Percentiles rank a stretch among this genome's conserved stretches.
Evolutionary conservation across 2,797 vertebrate species (phyloP).

Genomic region (Gymnodraco acuticeps): DNA sequence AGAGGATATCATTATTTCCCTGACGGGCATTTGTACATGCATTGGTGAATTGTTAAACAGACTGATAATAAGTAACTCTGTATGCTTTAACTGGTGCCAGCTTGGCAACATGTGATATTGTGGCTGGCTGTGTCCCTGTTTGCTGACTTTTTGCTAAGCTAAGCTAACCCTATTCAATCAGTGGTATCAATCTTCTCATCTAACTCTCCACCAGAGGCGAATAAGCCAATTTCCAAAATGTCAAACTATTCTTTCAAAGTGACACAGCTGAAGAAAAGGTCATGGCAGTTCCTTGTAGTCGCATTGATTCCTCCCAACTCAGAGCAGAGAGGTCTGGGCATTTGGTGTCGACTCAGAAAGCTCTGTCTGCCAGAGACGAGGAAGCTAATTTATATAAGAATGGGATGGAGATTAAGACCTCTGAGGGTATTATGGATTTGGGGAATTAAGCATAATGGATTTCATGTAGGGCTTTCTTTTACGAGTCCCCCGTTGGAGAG

Average conservation of each 20-base stretch:
- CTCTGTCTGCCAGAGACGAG: constrained; percentile 70
- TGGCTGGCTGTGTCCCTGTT: too few relatives aligned
- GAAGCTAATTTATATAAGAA: constrained; percentile 81
- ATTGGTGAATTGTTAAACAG: not conserved
- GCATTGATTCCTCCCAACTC: constrained; percentile 49
- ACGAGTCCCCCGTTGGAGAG: constrained; percentile 65
- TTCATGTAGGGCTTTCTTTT: constrained; percentile 81
- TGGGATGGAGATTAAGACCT: constrained; percentile 81
- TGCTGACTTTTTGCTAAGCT: constrained; percentile 10
- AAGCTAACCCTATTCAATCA: constrained; percentile 20
- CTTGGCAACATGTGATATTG: not conserved
- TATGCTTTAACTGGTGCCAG: not conserved
- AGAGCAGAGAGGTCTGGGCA: constrained; percentile 64
- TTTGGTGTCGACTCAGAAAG: constrained; percentile 62
- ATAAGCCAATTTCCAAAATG: constrained; percentile 29
- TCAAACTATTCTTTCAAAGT: constrained; percentile 30
- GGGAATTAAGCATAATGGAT: constrained; percentile 84
- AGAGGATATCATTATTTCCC: not conserved
- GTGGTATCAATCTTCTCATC: constrained; percentile 24
- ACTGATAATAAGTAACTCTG: not conserved
- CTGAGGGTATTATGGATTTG: constrained; percentile 82
- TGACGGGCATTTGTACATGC: not conserved
- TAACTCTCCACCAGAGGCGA: constrained; percentile 25
- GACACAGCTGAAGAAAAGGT: constrained; percentile 38
- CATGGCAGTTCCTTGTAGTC: constrained; percentile 41